These are phyloP conservation scores for Sebastes aleutianus DNA, from an alignment of 2,797 vertebrate genomes.

Conservation along the genomic window DNA sequence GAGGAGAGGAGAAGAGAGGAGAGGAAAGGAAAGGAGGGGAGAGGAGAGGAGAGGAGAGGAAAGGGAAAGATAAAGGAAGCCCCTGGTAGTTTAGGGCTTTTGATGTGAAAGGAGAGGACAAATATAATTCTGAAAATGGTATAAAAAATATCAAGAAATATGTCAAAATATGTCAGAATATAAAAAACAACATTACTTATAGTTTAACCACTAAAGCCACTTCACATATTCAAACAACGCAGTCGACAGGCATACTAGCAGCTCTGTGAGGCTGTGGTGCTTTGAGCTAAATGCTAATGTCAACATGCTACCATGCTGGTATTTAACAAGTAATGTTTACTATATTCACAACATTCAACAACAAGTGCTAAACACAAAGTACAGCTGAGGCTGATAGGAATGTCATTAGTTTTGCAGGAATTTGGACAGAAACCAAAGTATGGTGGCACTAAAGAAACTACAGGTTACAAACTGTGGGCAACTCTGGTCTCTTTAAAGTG, in stretches of 20 bases:
- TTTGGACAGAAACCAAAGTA: background rate
- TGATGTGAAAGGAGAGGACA: background rate
- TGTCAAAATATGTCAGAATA: background rate
- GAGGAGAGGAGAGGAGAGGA: conserved; percentile 35
- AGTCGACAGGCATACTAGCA: background rate
- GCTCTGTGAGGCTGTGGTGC: background rate
- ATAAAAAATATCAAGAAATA: background rate
- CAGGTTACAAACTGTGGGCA: background rate
- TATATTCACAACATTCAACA: background rate
- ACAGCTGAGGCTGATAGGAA: background rate
- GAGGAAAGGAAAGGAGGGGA: fast-evolving
- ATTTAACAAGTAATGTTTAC: background rate
- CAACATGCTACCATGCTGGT: background rate
- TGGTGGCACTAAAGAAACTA: background rate
- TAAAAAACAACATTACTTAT: background rate
- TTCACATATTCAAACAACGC: background rate
- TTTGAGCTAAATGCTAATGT: background rate
- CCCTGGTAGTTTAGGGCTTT: background rate
- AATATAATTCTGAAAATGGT: background rate
- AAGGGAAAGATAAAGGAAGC: conserved; percentile 34
- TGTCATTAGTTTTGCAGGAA: background rate
- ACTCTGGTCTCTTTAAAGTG: too few species aligned
- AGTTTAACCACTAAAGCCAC: background rate
- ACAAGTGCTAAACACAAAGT: background rate
- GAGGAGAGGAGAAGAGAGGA: background rate